Evolutionary conservation across 64 coral and sea anemone species (phyloP).

Genomic region (Montipora capricornis): DNA sequence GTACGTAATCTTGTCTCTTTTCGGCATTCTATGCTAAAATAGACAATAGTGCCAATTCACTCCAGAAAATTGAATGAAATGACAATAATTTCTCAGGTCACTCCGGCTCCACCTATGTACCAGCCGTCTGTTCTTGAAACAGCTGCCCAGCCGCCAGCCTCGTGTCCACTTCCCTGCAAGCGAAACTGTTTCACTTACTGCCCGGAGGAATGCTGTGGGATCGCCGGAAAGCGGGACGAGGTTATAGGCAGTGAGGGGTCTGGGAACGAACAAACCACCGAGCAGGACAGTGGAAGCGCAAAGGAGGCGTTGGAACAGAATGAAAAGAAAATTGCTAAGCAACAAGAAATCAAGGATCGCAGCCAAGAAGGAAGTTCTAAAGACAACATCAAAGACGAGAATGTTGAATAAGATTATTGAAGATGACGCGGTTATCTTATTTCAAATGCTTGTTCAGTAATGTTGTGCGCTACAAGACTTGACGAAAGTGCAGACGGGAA

Average conservation of each 20-base stretch:
- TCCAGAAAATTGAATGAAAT: not conserved
- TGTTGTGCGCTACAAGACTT: too few relatives aligned
- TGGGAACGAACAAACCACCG: conserved; percentile 21
- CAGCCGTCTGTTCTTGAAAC: conserved; percentile 21
- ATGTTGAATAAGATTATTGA: conserved; percentile 26
- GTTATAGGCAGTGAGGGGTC: conserved; percentile 45
- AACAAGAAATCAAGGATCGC: not conserved
- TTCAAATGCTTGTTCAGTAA: too few relatives aligned
- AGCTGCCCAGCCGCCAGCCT: not conserved
- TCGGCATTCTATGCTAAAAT: not conserved
- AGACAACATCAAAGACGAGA: not conserved
- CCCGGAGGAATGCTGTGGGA: conserved; percentile 68
- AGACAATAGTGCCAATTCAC: not conserved
- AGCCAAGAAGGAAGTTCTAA: conserved; percentile 36
- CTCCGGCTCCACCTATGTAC: not conserved
- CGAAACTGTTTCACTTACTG: conserved; percentile 82
- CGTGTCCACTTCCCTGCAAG: conserved; percentile 59
- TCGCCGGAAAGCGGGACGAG: conserved; percentile 68
- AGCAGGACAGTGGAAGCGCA: conserved; percentile 20
- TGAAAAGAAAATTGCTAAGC: not conserved
- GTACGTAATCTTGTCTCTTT: too few relatives aligned
- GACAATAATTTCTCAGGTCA: not conserved
- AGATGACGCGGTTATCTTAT: not conserved
- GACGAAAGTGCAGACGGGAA: too few relatives aligned
- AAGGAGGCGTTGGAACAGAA: not conserved